These are phyloP conservation scores for Leptopilina clavipes DNA, from an alignment of 1,140 invertebrate genomes.

Conservation along the genomic window DNA sequence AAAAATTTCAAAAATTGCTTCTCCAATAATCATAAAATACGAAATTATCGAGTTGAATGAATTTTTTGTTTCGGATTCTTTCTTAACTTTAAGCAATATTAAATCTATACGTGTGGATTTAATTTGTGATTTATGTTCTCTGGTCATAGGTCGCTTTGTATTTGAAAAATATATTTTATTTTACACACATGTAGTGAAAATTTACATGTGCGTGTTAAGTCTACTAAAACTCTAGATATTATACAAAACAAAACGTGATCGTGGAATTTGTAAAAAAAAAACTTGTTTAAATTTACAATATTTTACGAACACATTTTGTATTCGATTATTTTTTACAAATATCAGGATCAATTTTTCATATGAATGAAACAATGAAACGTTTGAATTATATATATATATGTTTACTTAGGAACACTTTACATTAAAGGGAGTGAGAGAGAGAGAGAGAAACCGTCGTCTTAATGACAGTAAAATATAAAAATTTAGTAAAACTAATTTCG, in stretches of 20 bases:
- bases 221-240: too few relatives aligned
- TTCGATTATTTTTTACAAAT: not conserved
- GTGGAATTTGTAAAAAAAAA: not conserved
- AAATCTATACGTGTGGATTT: not conserved
- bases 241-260: not conserved
- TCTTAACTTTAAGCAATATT: not conserved
- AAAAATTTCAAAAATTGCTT: too few relatives aligned
- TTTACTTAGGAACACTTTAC: not conserved
- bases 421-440: not conserved
- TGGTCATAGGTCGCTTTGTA: constrained; percentile 28
- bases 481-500: constrained; percentile 20
- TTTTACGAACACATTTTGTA: not conserved
- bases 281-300: not conserved
- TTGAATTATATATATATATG: constrained; percentile 1
- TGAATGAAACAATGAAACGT: constrained; percentile 16
- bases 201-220: not conserved
- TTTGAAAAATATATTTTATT: not conserved
- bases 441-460: not conserved
- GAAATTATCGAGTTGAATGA: too few relatives aligned
- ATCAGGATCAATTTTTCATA: not conserved
- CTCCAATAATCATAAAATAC: too few relatives aligned
- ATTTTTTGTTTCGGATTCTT: too few relatives aligned
- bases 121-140: constrained; percentile 20
- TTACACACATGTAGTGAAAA: not conserved
- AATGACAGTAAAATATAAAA: constrained; percentile 21